Percentiles rank a stretch among this genome's conserved stretches.
Conservation (phyloP, 2,888 invertebrate species). For the Spisula solida region DNA sequence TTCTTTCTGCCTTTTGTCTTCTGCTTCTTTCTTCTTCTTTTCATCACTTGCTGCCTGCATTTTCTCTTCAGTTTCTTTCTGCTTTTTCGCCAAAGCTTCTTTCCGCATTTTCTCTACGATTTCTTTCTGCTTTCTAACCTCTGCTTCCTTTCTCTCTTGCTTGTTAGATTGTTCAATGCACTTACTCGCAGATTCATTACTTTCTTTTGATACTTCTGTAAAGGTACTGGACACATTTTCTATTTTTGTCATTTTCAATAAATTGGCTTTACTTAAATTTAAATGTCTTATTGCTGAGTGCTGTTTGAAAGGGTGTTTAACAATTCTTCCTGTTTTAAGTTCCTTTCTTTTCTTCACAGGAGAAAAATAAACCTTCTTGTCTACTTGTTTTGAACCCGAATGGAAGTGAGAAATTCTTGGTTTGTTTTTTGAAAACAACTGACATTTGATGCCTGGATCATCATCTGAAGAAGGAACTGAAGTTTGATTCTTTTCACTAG, state of each 20-base stretch:
- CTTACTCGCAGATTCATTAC: neutral
- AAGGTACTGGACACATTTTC: neutral
- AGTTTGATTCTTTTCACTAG: neutral
- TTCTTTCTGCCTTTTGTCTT: too few relatives aligned
- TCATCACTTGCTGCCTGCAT: too few relatives aligned
- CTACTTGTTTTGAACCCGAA: neutral
- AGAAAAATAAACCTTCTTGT: neutral
- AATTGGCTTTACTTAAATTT: neutral
- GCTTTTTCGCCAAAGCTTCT: neutral
- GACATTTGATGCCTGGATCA: neutral
- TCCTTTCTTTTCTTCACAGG: neutral
- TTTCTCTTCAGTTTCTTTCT: neutral
- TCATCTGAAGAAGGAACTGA: neutral
- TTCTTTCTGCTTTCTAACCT: neutral
- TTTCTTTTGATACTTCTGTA: neutral
- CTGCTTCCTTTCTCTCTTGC: neutral
- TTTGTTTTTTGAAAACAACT: conserved; percentile 31
- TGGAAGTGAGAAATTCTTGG: conserved; percentile 23
- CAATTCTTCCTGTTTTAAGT: neutral
- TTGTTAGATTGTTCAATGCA: neutral
- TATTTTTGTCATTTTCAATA: neutral
- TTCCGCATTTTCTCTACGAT: neutral
- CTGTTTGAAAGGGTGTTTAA: conserved; percentile 3
- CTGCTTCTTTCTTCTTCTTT: too few relatives aligned
- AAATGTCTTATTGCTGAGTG: neutral